These are phyloP conservation scores for Ridgeia piscesae DNA, from an alignment of 1,140 invertebrate genomes.

Conservation along the genomic window DNA sequence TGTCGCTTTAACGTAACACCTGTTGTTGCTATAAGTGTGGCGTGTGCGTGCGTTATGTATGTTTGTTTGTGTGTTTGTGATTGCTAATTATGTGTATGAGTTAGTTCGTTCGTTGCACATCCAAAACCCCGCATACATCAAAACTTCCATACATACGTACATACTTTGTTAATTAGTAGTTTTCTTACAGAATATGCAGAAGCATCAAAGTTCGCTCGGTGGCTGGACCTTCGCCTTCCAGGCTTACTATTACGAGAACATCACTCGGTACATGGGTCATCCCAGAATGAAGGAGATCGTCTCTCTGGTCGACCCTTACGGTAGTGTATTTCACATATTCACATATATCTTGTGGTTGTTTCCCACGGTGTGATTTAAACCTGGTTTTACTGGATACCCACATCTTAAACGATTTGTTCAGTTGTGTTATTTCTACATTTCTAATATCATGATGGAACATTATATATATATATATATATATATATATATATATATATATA, in stretches of 20 bases:
- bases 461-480: too few species aligned
- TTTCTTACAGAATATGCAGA: constrained; percentile 43
- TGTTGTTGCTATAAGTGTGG: too few species aligned
- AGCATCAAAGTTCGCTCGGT: constrained; percentile 44
- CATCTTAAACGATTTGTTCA: neutral
- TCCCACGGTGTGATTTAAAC: neutral
- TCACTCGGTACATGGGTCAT: constrained; percentile 40
- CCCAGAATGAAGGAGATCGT: constrained; percentile 39
- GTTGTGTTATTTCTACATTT: neutral
- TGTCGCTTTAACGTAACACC: too few species aligned
- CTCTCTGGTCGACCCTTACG: constrained; percentile 44
- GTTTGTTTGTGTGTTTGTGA: neutral
- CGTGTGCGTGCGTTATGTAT: too few species aligned
- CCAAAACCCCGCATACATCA: neutral
- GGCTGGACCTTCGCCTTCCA: constrained; percentile 49
- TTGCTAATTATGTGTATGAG: neutral
- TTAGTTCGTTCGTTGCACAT: neutral
- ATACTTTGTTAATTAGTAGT: neutral
- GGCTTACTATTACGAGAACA: constrained; percentile 40
- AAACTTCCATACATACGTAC: neutral
- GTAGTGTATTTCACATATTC: constrained; percentile 31
- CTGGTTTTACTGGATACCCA: neutral
- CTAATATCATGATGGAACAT: neutral
- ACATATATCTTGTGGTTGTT: neutral
- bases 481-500: too few species aligned